These are phyloP conservation scores for Phylloscopus collybita DNA, from an alignment of 2,797 vertebrate species.

Conservation along the genomic window DNA sequence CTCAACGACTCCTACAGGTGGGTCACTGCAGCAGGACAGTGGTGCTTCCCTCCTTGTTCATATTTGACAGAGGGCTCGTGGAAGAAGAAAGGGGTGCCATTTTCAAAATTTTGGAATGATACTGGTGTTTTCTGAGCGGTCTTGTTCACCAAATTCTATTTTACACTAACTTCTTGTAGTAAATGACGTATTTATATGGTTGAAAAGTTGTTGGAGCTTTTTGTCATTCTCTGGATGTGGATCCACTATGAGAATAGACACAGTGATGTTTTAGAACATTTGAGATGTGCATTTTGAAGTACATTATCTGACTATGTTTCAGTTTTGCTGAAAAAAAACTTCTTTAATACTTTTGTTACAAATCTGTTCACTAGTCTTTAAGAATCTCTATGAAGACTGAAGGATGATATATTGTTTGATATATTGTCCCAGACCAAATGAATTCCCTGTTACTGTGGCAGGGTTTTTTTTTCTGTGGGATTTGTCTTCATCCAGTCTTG, in stretches of 20 bases:
- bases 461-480: neutral
- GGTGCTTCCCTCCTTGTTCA: neutral
- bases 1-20: slow-evolving; percentile 96
- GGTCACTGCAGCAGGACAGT: neutral
- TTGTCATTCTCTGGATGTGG: neutral
- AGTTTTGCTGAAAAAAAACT: neutral
- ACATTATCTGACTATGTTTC: neutral
- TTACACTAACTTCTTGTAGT: neutral
- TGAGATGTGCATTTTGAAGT: neutral
- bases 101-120: neutral
- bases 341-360: neutral
- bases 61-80: neutral
- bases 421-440: neutral
- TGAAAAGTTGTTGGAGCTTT: neutral
- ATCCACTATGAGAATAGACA: neutral
- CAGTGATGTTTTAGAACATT: neutral
- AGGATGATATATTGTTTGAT: neutral
- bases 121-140: neutral
- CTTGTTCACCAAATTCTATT: neutral
- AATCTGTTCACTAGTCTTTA: neutral
- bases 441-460: neutral
- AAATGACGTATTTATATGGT: neutral
- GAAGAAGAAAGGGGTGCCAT: neutral
- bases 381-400: neutral
- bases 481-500: neutral